Evolutionary conservation across 23 tunicate genomes (phyloP).

Genomic region (Ciona savignyi): DNA sequence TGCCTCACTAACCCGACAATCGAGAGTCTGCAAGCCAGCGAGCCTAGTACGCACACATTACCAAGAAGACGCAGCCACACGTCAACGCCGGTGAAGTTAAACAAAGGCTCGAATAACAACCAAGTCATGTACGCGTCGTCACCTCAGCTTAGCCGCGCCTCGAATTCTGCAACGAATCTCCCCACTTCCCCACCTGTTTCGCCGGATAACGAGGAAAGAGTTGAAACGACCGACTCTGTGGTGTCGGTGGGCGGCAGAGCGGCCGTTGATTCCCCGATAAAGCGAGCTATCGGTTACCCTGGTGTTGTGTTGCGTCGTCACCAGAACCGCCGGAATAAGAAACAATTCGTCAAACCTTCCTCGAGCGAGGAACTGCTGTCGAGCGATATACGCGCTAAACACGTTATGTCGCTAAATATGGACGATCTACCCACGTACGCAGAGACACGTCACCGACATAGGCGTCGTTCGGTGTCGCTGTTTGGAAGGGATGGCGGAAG

Average conservation of each 20-base stretch:
- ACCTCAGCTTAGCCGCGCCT: background rate
- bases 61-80: background rate
- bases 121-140: background rate
- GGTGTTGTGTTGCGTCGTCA: constrained; percentile 74
- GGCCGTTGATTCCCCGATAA: constrained; percentile 50
- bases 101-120: background rate
- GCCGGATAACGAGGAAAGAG: background rate
- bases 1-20: background rate
- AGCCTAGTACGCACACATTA: background rate
- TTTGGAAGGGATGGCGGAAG: background rate
- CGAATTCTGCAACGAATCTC: background rate
- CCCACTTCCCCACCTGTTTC: background rate
- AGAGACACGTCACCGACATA: constrained; percentile 18
- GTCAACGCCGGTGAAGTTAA: background rate
- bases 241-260: background rate
- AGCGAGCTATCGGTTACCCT: constrained; percentile 64
- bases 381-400: constrained; percentile 35
- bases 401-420: constrained; percentile 70
- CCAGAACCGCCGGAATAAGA: constrained; percentile 24
- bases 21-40: background rate
- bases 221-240: background rate
- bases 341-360: background rate
- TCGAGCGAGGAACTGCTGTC: constrained; percentile 14
- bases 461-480: constrained; percentile 13
- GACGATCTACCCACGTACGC: constrained; percentile 79